Evolutionary conservation across 2,797 vertebrate genomes (phyloP), one percentile per base, ranked within the genome.

Genomic region (Schizopygopsis malacanthus): DNA sequence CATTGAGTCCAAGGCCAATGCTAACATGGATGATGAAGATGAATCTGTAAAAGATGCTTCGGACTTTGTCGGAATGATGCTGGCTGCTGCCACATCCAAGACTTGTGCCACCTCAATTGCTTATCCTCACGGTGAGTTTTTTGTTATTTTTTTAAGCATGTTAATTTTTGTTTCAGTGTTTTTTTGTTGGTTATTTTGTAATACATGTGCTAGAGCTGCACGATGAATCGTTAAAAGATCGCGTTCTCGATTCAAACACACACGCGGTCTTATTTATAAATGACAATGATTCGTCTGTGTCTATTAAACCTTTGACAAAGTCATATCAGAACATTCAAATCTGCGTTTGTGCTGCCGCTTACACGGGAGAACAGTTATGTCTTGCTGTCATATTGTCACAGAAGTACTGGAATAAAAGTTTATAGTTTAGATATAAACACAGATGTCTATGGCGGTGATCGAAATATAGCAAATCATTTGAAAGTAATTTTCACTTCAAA

Each of bases 21-120:
- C 95, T 88, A 92, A 94, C 85, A 95, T 98, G 96, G 97, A 97
- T 85, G 96, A 92, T 43, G 97, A 97, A 85, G 97, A 98, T 0
- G 97, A 98, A 87, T 92, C 94, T 0, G 95, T 95, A 28, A 99
- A 96, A 92, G 97, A 99, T 81, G 96, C 96, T 22, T 97, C 97
- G 0, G 98, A 99, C 95, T 99, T 99, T 92, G 95, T 97, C 88
- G 97, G 97, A 86, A 97, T 99, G 96, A 99, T 99, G 98, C 95
- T 99, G 83, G 98, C 98, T 86, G 98, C 98, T 54, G 98, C 98
- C 91, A 99, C 98, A 87, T 99, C 98, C 45, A 99, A 99, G 92
- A 98, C 98, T 0, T 99, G 98, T 90, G 98, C 98, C 88, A 98
- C 97, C 39, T 97, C 97, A 72, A 94, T 99, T 86, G 98, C 98